Evolutionary conservation across 2,888 invertebrate species (phyloP).

Genomic region (Drosophila dives): DNA sequence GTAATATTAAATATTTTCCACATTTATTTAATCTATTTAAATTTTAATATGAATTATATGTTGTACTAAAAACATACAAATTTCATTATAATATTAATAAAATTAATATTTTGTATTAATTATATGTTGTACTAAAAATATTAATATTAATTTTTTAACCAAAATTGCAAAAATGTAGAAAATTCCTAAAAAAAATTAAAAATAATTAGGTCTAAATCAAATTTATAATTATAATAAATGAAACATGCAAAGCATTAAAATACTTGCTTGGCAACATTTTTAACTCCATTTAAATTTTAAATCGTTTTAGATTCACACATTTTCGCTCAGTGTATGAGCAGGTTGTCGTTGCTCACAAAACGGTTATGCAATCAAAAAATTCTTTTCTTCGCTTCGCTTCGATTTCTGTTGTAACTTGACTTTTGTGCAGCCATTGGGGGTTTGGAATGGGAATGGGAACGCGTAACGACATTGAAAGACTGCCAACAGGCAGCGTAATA

Average conservation of each 20-base stretch:
- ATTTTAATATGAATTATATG: too few relatives aligned
- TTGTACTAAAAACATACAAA: too few relatives aligned
- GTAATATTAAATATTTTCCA: background rate
- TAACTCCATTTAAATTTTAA: background rate
- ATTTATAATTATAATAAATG: too few relatives aligned
- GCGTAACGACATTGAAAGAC: slow-evolving; percentile 23
- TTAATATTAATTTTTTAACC: too few relatives aligned
- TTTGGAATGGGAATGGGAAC: slow-evolving; percentile 9
- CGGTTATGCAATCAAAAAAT: slow-evolving; percentile 67
- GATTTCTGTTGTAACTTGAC: slow-evolving; percentile 16
- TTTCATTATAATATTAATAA: too few relatives aligned
- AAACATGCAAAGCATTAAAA: background rate
- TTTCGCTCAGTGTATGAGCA: background rate
- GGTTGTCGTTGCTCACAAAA: slow-evolving; percentile 41
- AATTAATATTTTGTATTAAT: too few relatives aligned
- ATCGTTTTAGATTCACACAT: background rate
- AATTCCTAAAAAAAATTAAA: too few relatives aligned
- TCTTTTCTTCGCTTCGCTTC: slow-evolving; percentile 42
- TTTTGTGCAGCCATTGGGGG: slow-evolving; percentile 21
- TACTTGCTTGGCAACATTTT: background rate
- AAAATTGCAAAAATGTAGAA: too few relatives aligned
- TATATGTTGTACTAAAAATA: too few relatives aligned
- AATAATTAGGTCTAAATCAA: too few relatives aligned
- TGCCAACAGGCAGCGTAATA: slow-evolving; percentile 48
- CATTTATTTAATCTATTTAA: background rate